Percentiles rank a stretch among this genome's conserved stretches.
Conservation (phyloP, 2,888 invertebrate species). For the Amphipoea oculea region DNA sequence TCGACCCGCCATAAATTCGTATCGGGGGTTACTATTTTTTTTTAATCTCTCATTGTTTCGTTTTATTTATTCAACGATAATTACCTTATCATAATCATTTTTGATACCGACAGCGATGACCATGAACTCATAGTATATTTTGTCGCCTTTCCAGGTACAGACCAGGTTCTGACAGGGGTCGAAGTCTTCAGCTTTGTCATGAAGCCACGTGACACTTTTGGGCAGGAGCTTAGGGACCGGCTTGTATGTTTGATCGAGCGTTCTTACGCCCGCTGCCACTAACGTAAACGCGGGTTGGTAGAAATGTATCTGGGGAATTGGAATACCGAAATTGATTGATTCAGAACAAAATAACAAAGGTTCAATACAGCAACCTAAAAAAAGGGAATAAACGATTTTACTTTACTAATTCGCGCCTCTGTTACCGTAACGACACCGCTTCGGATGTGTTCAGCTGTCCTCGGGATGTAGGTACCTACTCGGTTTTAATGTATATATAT, state of each 20-base stretch:
- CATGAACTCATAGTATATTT: constrained; percentile 95
- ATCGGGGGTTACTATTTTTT: no score
- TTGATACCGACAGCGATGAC: constrained; percentile 96
- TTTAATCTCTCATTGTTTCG: background rate
- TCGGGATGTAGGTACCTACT: no score
- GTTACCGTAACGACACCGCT: no score
- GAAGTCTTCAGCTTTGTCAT: constrained; percentile 93
- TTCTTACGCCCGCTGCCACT: constrained; percentile 96
- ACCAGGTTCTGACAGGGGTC: constrained; percentile 94
- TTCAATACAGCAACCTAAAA: no score
- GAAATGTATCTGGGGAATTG: constrained; percentile 93
- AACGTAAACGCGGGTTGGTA: constrained; percentile 98
- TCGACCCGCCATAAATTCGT: no score
- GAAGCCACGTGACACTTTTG: constrained; percentile 93
- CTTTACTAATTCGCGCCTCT: no score
- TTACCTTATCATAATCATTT: constrained; percentile 94
- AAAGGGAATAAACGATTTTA: no score
- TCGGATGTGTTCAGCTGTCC: no score
- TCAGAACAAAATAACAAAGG: background rate
- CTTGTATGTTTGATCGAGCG: constrained; percentile 91
- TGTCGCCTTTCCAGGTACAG: constrained; percentile 91
- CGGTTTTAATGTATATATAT: no score
- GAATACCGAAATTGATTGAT: background rate
- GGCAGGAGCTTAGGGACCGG: constrained; percentile 93
- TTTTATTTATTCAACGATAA: background rate